A percentile compares a stretch with the other conserved stretches of the same genome.
Conservation (phyloP, 2,888 invertebrate genomes). For the Listrodromus nycthemerus region DNA sequence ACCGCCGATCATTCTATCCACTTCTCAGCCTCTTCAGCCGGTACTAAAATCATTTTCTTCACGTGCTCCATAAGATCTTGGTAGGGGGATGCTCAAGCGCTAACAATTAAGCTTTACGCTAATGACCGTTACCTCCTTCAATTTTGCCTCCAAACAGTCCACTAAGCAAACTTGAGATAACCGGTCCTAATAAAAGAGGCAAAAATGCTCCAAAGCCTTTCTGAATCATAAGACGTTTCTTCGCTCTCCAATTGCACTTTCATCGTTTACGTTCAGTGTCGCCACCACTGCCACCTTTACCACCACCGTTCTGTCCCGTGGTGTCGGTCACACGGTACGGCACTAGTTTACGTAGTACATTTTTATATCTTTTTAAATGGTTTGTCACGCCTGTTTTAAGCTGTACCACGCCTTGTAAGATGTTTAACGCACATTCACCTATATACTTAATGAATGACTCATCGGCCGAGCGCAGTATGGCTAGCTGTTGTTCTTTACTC, state of each 20-base stretch:
- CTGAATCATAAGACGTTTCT: conserved; percentile 54
- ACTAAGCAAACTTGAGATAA: background rate
- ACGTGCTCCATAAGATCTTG: conserved; percentile 20
- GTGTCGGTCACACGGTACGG: background rate
- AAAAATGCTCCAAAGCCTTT: conserved; percentile 80
- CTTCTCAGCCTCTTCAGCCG: background rate
- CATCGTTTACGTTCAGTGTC: background rate
- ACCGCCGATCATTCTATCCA: background rate
- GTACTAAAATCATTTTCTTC: conserved; percentile 41
- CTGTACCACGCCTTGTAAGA: conserved; percentile 14
- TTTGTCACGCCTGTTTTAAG: background rate
- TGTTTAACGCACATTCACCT: conserved; percentile 21
- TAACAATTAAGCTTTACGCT: background rate
- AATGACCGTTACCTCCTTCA: background rate
- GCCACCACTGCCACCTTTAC: background rate
- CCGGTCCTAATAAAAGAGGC: conserved; percentile 3
- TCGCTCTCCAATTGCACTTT: conserved; percentile 4
- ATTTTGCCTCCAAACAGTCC: background rate
- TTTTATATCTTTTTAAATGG: conserved; percentile 21
- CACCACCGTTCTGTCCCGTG: too few species aligned
- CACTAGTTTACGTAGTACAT: background rate
- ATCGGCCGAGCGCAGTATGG: conserved; percentile 8
- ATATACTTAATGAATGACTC: conserved; percentile 23
- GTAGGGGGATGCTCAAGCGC: background rate
- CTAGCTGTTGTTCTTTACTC: background rate